Evolutionary conservation across 2,113 vertebrate genomes (phyloP).

Genomic region (Oreochromis tanganicae): DNA sequence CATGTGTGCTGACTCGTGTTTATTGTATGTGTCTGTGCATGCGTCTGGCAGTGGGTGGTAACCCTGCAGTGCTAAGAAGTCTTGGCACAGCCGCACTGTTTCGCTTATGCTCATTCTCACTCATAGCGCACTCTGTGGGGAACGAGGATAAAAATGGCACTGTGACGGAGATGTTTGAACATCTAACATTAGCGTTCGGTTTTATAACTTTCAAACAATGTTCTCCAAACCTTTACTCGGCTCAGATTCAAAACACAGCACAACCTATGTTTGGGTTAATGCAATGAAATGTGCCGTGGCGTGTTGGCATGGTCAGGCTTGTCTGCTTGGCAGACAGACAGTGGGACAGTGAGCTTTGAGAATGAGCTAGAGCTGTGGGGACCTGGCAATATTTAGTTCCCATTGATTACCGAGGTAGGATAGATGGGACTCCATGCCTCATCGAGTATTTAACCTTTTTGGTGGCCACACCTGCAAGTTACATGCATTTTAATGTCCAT

Average conservation of each 20-base stretch:
- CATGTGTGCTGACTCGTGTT: constrained; percentile 20
- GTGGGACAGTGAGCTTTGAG: constrained; percentile 13
- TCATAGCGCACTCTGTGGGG: constrained; percentile 27
- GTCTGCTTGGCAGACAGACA: constrained; percentile 28
- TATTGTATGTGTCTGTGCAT: constrained; percentile 3
- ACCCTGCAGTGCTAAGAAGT: constrained; percentile 45
- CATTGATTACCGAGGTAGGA: not conserved
- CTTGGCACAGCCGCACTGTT: constrained; percentile 34
- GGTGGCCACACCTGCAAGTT: not conserved
- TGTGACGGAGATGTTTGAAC: constrained; percentile 8
- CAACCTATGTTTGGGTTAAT: constrained; percentile 19
- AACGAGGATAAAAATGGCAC: constrained; percentile 12
- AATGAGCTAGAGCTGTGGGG: constrained; percentile 32
- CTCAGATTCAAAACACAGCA: not conserved
- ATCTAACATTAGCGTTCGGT: constrained; percentile 14
- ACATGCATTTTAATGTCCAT: not conserved
- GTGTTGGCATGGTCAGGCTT: constrained; percentile 13
- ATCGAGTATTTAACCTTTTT: not conserved
- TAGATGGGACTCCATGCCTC: not conserved
- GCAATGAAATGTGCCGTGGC: constrained; percentile 13
- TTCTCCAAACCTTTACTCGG: not conserved
- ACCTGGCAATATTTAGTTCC: constrained; percentile 8
- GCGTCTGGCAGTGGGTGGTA: constrained; percentile 16
- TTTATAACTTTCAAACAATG: not conserved
- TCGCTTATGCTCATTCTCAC: constrained; percentile 41